phyloP scores from a whole-genome alignment of 2,797 vertebrate species.

The Pseudopleuronectes americanus region DNA sequence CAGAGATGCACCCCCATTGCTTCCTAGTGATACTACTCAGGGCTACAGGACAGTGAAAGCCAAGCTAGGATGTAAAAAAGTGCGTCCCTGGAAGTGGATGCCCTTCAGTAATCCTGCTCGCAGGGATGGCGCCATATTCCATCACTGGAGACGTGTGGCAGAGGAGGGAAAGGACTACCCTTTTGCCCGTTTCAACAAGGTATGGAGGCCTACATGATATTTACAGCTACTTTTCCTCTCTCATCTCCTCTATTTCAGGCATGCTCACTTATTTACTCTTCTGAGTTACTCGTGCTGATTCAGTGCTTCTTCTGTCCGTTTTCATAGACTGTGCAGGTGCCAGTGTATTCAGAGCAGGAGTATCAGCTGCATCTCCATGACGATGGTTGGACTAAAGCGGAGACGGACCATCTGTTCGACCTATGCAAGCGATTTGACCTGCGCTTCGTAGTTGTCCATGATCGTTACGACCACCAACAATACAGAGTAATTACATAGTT shows the following conservation, averaged over 20 bases:
- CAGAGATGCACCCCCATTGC: constrained; percentile 95
- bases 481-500: constrained; percentile 88
- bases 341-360: constrained; percentile 97
- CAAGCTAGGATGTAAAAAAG: constrained; percentile 97
- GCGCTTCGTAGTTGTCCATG: constrained; percentile 95
- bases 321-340: constrained; percentile 93
- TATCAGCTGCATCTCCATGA: constrained; percentile 98
- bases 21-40: constrained; percentile 97
- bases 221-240: not conserved
- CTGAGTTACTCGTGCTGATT: not conserved
- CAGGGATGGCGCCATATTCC: constrained; percentile 97
- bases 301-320: not conserved
- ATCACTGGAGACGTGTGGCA: constrained; percentile 96
- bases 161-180: constrained; percentile 99
- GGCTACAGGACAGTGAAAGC: constrained; percentile 99
- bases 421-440: constrained; percentile 97
- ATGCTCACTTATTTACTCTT: not conserved
- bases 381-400: constrained; percentile 97
- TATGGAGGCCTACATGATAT: constrained; percentile 49
- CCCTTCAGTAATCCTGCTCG: constrained; percentile 97
- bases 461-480: constrained; percentile 98
- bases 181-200: constrained; percentile 98
- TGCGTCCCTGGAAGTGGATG: constrained; percentile 99
- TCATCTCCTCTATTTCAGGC: not conserved
- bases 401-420: constrained; percentile 98